A percentile compares a stretch with the other conserved stretches of the same genome.
Conservation (phyloP, 2,113 vertebrate genomes). For the Channa maculata region DNA sequence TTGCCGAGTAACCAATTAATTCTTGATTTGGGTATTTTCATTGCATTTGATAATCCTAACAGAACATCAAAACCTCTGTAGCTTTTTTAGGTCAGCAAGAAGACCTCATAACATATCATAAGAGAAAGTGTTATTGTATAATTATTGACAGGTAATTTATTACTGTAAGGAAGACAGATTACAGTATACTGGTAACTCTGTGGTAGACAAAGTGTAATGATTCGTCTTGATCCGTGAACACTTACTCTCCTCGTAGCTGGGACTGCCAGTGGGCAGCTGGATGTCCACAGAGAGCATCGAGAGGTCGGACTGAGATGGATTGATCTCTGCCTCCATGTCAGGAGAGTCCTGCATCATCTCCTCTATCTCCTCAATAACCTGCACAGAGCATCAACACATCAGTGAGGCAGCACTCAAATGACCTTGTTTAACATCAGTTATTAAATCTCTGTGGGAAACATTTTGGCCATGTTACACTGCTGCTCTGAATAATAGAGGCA, state of each 20-base stretch:
- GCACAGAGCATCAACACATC: slow-evolving; percentile 1
- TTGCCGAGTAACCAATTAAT: too few relatives aligned
- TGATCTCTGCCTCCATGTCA: slow-evolving; percentile 88
- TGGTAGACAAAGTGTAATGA: too few relatives aligned
- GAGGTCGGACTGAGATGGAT: slow-evolving; percentile 87
- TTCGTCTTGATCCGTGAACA: background rate
- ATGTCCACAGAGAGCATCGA: slow-evolving; percentile 89
- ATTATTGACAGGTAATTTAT: too few relatives aligned
- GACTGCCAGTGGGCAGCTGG: slow-evolving; percentile 83
- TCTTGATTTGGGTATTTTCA: too few relatives aligned
- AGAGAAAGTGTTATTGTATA: too few relatives aligned
- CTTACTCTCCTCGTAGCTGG: slow-evolving; percentile 91
- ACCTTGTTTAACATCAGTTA: background rate
- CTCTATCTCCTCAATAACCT: slow-evolving; percentile 99
- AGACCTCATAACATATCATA: too few relatives aligned
- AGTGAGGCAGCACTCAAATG: slow-evolving; percentile 1
- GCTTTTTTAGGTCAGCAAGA: too few relatives aligned
- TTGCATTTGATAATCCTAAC: too few relatives aligned
- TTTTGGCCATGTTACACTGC: slow-evolving; percentile 30
- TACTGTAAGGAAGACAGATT: too few relatives aligned
- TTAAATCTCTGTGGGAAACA: slow-evolving; percentile 10
- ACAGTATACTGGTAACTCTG: too few relatives aligned
- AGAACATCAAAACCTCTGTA: too few relatives aligned
- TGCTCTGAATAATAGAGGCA: slow-evolving; percentile 1
- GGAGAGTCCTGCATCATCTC: slow-evolving; percentile 98